Evolutionary conservation across 2,797 vertebrate species (phyloP).

Genomic region (Oceanodroma leucorhoa): DNA sequence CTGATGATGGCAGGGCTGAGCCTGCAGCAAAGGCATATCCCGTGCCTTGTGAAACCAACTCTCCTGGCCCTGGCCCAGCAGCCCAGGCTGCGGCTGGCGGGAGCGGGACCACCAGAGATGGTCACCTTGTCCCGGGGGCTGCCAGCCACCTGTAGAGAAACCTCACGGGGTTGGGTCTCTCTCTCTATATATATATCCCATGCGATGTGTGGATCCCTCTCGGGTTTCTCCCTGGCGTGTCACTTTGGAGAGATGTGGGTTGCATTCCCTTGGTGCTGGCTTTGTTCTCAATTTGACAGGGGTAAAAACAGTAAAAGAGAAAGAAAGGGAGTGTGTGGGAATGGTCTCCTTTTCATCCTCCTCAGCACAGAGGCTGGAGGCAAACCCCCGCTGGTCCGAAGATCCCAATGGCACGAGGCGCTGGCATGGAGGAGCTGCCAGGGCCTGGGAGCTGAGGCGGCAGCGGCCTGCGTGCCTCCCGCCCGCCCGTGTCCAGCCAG

Average conservation of each 20-base stretch:
- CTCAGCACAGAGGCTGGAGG: not conserved
- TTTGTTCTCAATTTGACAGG: not conserved
- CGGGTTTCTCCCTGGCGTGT: not conserved
- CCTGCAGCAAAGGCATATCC: not conserved
- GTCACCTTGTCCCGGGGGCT: not conserved
- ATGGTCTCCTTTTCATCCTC: not conserved
- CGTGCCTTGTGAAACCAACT: not conserved
- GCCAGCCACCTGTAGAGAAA: not conserved
- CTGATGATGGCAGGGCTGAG: not conserved
- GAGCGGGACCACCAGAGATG: not conserved
- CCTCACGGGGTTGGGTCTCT: rapidly evolving
- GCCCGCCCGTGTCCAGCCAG: not conserved
- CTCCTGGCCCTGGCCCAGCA: not conserved
- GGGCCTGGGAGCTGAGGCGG: not conserved
- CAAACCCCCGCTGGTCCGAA: not conserved
- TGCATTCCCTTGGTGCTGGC: conserved; percentile 54
- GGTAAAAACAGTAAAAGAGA: conserved; percentile 42
- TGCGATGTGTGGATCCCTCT: not conserved
- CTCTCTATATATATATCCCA: not conserved
- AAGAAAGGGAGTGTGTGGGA: not conserved
- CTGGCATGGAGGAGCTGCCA: not conserved
- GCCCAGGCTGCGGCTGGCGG: not conserved
- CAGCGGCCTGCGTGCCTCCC: not conserved
- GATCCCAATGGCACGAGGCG: not conserved
- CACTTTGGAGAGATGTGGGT: conserved; percentile 1